phyloP scores from a whole-genome alignment of 1,140 invertebrate species.

The Zaprionus camerounensis region DNA sequence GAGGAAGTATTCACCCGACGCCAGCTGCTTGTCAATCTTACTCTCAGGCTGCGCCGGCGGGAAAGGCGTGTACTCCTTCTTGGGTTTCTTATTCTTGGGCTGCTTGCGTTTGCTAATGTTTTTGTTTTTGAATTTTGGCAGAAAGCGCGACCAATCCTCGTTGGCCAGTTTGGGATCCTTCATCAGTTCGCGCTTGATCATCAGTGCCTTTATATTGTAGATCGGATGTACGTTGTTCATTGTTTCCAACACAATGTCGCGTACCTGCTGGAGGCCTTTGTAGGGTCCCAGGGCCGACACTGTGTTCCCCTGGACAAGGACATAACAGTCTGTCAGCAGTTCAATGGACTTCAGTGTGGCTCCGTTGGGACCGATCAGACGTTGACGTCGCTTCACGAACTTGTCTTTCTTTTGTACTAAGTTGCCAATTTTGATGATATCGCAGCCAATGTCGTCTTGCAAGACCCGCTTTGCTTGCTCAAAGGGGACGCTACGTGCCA shows the following conservation, averaged over 20 bases:
- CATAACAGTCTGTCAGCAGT: slow-evolving; percentile 98
- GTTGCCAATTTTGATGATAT: slow-evolving; percentile 98
- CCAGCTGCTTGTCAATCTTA: slow-evolving; percentile 97
- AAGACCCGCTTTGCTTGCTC: slow-evolving; percentile 95
- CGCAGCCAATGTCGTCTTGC: slow-evolving; percentile 95
- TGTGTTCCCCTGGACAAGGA: slow-evolving; percentile 99
- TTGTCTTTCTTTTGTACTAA: slow-evolving; percentile 96
- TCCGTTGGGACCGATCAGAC: slow-evolving; percentile 98
- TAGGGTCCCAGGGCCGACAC: slow-evolving; percentile 98
- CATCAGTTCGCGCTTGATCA: slow-evolving; percentile 98
- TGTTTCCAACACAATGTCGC: slow-evolving; percentile 97
- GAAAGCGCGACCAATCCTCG: slow-evolving; percentile 98
- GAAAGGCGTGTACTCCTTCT: slow-evolving; percentile 98
- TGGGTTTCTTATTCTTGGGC: slow-evolving; percentile 92
- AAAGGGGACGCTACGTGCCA: slow-evolving; percentile 98
- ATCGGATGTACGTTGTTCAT: slow-evolving; percentile 99
- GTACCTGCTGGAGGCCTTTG: slow-evolving; percentile 96
- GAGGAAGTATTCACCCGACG: slow-evolving; percentile 98
- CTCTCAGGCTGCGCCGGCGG: slow-evolving; percentile 96
- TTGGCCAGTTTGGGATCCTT: slow-evolving; percentile 96
- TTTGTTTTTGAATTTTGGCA: slow-evolving; percentile 98
- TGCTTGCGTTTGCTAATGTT: slow-evolving; percentile 94
- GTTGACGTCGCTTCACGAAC: slow-evolving; percentile 97
- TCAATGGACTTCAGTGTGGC: slow-evolving; percentile 99
- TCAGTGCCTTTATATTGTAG: slow-evolving; percentile 98